Evolutionary conservation across 2,797 vertebrate species (phyloP).

Genomic region (Sitta carolinensis): DNA sequence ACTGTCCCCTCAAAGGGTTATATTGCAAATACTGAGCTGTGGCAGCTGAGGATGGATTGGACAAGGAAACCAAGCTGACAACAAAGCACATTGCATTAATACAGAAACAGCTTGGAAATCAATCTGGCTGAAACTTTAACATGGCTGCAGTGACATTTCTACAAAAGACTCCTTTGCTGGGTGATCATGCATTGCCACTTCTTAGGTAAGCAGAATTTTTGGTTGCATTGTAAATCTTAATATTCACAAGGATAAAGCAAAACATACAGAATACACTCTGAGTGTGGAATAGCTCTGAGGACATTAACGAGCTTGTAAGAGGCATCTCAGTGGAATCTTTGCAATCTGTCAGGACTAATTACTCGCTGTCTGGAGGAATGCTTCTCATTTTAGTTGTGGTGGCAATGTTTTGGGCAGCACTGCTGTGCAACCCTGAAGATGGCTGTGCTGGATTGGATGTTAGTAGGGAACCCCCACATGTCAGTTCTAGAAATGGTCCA

Average conservation of each 20-base stretch:
- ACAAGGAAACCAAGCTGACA: background rate
- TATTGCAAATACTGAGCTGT: background rate
- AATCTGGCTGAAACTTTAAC: background rate
- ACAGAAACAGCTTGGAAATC: background rate
- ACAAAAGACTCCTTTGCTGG: background rate
- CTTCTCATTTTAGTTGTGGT: background rate
- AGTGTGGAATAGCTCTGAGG: background rate
- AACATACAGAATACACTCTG: background rate
- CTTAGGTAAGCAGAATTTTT: background rate
- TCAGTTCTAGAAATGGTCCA: background rate
- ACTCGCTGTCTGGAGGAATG: background rate
- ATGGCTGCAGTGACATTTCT: background rate
- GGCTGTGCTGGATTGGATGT: background rate
- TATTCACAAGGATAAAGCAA: background rate
- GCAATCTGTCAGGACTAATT: background rate
- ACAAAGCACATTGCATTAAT: background rate
- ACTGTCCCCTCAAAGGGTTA: background rate
- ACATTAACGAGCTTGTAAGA: background rate
- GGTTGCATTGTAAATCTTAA: background rate
- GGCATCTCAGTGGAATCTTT: background rate
- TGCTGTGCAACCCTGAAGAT: background rate
- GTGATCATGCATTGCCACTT: background rate
- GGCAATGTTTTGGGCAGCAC: background rate
- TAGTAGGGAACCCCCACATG: background rate
- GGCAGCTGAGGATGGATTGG: background rate